Conservation (phyloP, 2,888 invertebrate species). For the Pollenia angustigena region DNA sequence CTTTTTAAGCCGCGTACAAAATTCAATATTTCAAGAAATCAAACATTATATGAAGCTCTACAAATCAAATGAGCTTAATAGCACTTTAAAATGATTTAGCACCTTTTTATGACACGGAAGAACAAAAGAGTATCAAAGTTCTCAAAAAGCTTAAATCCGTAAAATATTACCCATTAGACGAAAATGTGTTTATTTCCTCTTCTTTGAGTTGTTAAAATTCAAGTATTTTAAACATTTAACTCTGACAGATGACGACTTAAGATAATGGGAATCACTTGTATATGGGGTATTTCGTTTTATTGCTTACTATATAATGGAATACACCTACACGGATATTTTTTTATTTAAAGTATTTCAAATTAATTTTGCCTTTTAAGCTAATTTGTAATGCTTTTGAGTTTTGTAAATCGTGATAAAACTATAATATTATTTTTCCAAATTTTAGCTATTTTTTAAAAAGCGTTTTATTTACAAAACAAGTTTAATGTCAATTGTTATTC, state of each 20-base stretch:
- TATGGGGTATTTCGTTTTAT: constrained; percentile 17
- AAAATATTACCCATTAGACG: not conserved
- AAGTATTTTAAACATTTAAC: not conserved
- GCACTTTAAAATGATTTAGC: constrained; percentile 31
- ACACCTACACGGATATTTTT: constrained; percentile 20
- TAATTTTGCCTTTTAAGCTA: not conserved
- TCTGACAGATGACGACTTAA: not conserved
- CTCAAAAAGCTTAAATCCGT: not conserved
- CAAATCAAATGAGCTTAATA: constrained; percentile 4
- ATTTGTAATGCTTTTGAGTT: constrained; percentile 25
- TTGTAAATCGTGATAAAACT: constrained; percentile 29
- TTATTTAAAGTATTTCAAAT: not conserved
- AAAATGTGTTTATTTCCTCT: not conserved
- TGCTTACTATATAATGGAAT: not conserved
- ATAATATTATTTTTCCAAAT: not conserved
- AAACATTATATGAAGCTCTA: not conserved
- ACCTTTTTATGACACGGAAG: not conserved
- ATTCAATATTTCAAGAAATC: not conserved
- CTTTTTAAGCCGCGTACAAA: not conserved
- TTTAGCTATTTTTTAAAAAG: not conserved
- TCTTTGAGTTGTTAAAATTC: not conserved
- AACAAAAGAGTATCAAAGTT: not conserved
- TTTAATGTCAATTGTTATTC: not conserved
- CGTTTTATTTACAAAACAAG: not conserved
- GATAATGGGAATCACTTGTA: constrained; percentile 18